Evolutionary conservation across 2,888 invertebrate genomes (phyloP), one percentile per base, ranked within the genome.

Genomic region (Volucella inflata): DNA sequence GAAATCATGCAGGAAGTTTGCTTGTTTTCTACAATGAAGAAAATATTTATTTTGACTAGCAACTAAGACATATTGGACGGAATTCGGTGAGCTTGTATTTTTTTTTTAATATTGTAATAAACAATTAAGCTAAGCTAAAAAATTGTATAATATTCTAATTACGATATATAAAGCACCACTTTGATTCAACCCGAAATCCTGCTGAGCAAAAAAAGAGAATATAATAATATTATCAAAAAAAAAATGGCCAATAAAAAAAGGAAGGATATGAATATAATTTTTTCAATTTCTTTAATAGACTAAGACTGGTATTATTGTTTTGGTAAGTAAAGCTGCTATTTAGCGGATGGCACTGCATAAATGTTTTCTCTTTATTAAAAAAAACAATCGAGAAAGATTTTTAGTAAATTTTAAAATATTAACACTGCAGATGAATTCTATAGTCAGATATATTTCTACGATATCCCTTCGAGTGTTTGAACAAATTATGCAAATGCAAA

Each of bases 81-180:
- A 88, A 85, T 82, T 88, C 83, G 87, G 87, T 88, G 88, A 88
- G 88, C 88, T 87, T 87, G 77, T 62, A 87, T 78, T 72, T 68
- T 46, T 21, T 51, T 14, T 50, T 51, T 68, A n/a, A 70, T 16
- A 9, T 77, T 71, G 48, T 30, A 77, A 74, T 59, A 44, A 79
- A 74, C 55, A 79, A 84, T 60, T 74, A 87, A 78, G 50, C 82
- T 87, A 74, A 70, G 48, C 74, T 70, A 59, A 51, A 46, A 42
- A 38, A 51, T 53, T 60, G 72, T 76, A 80, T 70, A 64, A 74
- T 74, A 80, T 60, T 76, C 65, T 70, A 82, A 74, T 71, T 78
- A 82, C 55, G 67, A 81, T 81, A 87, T 60, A 87, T 64, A 72
- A 74, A 87, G 87, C 87, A 87, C 87, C 87, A 78, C 82, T 87